A percentile compares a stretch with the other conserved stretches of the same genome.
Evolutionary conservation across 2,888 invertebrate species (phyloP).

Genomic region (Ennomos erosarius): DNA sequence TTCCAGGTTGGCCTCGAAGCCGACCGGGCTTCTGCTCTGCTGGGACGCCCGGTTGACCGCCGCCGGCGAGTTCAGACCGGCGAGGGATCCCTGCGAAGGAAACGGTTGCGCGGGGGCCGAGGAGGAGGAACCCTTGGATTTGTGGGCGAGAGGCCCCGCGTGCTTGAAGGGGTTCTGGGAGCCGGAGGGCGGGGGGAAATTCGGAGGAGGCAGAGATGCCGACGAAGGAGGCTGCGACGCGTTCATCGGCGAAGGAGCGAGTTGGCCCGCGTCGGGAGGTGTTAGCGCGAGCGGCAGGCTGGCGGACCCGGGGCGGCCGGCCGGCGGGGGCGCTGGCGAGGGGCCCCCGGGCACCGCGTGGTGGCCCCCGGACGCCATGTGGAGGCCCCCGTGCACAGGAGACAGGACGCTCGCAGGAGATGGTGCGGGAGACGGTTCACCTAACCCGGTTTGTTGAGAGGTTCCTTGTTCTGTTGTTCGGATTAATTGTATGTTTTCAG

Average conservation of each 20-base stretch:
- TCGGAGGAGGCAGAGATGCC: slow-evolving; percentile 51
- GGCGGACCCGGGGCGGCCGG: slow-evolving; percentile 24
- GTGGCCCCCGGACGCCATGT: slow-evolving; percentile 5
- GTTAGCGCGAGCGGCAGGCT: slow-evolving; percentile 22
- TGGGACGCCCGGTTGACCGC: slow-evolving; percentile 67
- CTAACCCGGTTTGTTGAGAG: slow-evolving; percentile 39
- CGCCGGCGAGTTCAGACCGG: slow-evolving; percentile 67
- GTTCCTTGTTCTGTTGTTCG: slow-evolving; percentile 37
- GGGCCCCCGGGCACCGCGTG: slow-evolving; percentile 6
- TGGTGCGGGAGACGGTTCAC: slow-evolving; percentile 44
- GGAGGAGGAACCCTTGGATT: slow-evolving; percentile 59
- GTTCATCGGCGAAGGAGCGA: slow-evolving; percentile 3
- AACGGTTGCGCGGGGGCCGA: slow-evolving; percentile 54
- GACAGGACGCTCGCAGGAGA: slow-evolving; percentile 49
- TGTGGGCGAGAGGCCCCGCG: slow-evolving; percentile 79
- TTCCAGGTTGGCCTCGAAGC: slow-evolving; percentile 86
- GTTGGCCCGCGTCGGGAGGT: slow-evolving; percentile 6
- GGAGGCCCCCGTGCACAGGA: slow-evolving; percentile 15
- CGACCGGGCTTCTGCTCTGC: slow-evolving; percentile 63
- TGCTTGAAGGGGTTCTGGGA: slow-evolving; percentile 77
- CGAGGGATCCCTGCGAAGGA: slow-evolving; percentile 59
- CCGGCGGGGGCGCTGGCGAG: slow-evolving; percentile 14
- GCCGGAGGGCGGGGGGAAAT: slow-evolving; percentile 54
- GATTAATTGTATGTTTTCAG: slow-evolving; percentile 41
- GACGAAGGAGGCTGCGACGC: slow-evolving; percentile 34